Evolutionary conservation across 2,113 vertebrate genomes (phyloP).

Genomic region (Leptocoma aspasia): DNA sequence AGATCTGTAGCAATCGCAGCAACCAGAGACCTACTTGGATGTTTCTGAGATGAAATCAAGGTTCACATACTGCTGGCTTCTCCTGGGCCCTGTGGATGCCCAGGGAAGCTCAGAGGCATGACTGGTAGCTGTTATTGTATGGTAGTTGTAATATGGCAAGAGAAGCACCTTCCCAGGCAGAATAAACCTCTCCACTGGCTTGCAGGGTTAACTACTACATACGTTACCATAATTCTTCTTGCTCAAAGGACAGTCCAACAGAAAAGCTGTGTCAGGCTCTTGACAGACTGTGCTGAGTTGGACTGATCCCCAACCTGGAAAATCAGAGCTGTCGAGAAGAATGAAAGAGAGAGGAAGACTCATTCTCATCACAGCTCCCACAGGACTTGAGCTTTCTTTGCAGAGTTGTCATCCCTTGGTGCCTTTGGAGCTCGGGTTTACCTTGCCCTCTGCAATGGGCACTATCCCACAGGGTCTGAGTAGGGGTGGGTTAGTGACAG

Average conservation of each 20-base stretch:
- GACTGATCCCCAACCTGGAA: background rate
- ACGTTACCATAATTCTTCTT: background rate
- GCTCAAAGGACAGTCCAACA: background rate
- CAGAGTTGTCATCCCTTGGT: background rate
- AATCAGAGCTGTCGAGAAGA: background rate
- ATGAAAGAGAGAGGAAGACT: background rate
- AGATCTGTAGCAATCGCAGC: background rate
- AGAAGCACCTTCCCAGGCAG: background rate
- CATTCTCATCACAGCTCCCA: background rate
- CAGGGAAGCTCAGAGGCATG: background rate
- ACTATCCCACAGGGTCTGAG: background rate
- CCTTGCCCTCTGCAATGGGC: background rate
- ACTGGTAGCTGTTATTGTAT: background rate
- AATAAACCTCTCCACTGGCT: background rate
- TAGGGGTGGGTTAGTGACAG: fast-evolving
- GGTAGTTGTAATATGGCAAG: background rate
- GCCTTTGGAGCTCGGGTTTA: background rate
- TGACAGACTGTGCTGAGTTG: fast-evolving
- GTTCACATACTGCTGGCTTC: background rate
- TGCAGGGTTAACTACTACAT: background rate
- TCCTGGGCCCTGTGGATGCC: background rate
- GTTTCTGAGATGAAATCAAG: background rate
- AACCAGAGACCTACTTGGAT: background rate
- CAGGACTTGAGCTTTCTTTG: background rate
- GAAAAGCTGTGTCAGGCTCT: background rate